phyloP scores from a whole-genome alignment of 2,113 vertebrate species.

The Otolemur garnettii region DNA sequence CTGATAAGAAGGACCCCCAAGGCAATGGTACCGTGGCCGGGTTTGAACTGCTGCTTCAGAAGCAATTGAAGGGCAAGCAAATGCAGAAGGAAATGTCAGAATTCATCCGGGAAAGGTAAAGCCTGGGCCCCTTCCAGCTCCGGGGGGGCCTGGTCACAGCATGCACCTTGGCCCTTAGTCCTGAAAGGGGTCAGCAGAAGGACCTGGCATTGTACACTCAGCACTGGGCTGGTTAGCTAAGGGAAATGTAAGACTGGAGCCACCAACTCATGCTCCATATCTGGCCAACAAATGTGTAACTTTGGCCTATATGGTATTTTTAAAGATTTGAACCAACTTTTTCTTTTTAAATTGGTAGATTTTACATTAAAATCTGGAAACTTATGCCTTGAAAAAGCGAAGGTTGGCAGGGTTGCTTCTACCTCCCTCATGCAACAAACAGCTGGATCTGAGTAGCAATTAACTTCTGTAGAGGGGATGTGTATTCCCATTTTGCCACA shows the following conservation, averaged over 20 bases:
- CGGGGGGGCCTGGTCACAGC: accelerated
- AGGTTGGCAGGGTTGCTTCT: not conserved
- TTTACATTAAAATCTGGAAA: not conserved
- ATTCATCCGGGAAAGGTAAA: slow-evolving; percentile 97
- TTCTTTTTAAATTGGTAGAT: not conserved
- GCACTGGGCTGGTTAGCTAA: accelerated
- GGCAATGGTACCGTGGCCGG: slow-evolving; percentile 93
- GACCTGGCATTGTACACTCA: not conserved
- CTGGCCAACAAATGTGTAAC: not conserved
- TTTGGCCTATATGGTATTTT: not conserved
- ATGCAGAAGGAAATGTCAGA: slow-evolving; percentile 99
- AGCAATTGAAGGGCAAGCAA: slow-evolving; percentile 98
- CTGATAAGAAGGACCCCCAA: slow-evolving; percentile 96
- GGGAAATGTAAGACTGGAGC: accelerated
- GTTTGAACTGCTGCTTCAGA: slow-evolving; percentile 97
- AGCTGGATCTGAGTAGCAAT: not conserved
- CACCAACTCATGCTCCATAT: not conserved
- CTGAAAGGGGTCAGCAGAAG: accelerated
- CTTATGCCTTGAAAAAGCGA: not conserved
- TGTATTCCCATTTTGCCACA: not conserved
- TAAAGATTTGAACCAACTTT: not conserved
- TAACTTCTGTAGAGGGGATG: accelerated
- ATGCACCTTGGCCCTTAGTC: too few species aligned
- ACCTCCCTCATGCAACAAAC: accelerated
- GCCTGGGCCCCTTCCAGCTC: too few species aligned